Conservation (phyloP, 2,113 vertebrate species). For the Sitta europaea region DNA sequence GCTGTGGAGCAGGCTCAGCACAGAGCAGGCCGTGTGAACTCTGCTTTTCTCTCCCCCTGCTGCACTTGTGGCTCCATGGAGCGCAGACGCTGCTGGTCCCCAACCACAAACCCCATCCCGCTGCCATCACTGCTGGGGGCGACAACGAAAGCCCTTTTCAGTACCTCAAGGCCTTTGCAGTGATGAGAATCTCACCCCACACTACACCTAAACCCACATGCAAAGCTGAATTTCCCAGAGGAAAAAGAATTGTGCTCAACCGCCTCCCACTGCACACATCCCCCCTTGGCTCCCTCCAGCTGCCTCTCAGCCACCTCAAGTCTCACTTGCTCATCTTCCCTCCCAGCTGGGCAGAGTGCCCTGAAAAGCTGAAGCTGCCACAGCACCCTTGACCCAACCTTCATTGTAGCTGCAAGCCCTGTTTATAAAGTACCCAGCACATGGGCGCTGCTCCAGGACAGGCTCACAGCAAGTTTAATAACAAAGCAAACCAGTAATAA, state of each 20-base stretch:
- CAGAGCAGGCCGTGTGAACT: neutral
- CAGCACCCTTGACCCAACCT: constrained; percentile 22
- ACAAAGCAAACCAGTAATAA: constrained; percentile 21
- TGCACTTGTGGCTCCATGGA: accelerated
- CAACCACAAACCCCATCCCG: neutral
- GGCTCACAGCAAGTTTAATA: neutral
- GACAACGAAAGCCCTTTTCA: neutral
- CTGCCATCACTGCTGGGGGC: neutral
- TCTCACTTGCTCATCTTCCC: neutral
- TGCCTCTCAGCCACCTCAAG: neutral
- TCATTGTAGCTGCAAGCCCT: neutral
- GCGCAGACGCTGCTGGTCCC: neutral
- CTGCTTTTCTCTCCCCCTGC: neutral
- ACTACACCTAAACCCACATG: constrained; percentile 41
- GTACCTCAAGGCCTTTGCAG: constrained; percentile 18
- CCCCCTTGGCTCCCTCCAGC: neutral
- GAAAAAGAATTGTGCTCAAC: neutral
- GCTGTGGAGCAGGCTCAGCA: accelerated
- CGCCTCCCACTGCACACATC: accelerated
- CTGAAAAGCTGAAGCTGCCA: neutral
- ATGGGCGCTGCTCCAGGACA: neutral
- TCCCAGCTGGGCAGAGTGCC: neutral
- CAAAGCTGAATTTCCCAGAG: constrained; percentile 53
- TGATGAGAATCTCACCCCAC: constrained; percentile 16
- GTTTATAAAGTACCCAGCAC: constrained; percentile 9